Base-by-base conservation (phyloP, 2,113 vertebrate genomes). In the Anser brachyrhynchus region DNA sequence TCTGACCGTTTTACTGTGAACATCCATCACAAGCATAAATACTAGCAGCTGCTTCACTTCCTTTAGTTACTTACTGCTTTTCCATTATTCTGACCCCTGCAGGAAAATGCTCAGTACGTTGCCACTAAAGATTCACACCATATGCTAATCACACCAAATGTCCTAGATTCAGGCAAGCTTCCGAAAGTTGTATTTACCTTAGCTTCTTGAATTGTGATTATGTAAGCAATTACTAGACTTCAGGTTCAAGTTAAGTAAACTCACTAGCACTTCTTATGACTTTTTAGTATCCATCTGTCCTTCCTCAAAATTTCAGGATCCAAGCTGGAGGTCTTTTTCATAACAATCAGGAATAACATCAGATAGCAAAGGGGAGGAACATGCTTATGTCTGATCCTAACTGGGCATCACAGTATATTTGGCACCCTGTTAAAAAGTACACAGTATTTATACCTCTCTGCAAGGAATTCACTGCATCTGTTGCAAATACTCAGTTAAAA, bases 1-100 rank as follows among this genome's bases (percentile, higher is more conserved):
- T 95, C 96, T 93, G 92, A 95, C 87, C 89, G 52, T 89, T 95
- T 92, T 87, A 89, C 93, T 82, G 81, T 58, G 84, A 95, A 89
- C 91, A 97, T 97, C 94, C 81, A 95, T 97, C 95, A 93, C 39
- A 8, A 91, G 71, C 58, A 52, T 84, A 95, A 96, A 95, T 89
- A 82, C 81, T 87, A 95, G 87, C 96, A 97, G 94, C 95, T 95
- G 93, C 91, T 95, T 91, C 72, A 64, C 84, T 82, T 92, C 70
- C 66, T 83, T 74, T 44, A 26, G 31, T 76, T 43, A 61, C 18
- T 94, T 61, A 55, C 73, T 89, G 70, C 92, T 87, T 84, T 89
- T 69, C 92, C 94, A 41, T 92, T 59, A 69, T 89, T 58, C 70
- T 89, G 89, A 89, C 61, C 87, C 89, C 73, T 89, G 87, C 80